A percentile compares a stretch with the other conserved stretches of the same genome.
These are phyloP conservation scores for Heteromyza rotundicornis DNA, from an alignment of 2,888 invertebrate species.

Conservation along the genomic window DNA sequence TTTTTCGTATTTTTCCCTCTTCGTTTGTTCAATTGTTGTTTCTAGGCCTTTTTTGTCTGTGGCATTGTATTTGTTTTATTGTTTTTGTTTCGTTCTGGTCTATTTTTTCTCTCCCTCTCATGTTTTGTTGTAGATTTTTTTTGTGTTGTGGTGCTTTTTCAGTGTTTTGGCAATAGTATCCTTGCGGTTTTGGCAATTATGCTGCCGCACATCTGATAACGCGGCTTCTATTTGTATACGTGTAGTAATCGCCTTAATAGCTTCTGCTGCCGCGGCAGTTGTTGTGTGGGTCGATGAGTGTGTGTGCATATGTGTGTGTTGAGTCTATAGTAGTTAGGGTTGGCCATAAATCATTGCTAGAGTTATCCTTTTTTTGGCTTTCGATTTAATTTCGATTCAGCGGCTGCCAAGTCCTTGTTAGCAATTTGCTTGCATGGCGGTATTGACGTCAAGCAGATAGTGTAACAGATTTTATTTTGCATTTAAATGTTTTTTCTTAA, in stretches of 20 bases:
- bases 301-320: no score
- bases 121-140: constrained; percentile 2
- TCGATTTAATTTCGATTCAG: background rate
- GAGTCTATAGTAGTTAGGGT: no score
- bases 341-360: constrained; percentile 1
- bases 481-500: no score
- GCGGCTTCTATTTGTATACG: background rate
- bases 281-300: background rate
- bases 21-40: background rate
- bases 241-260: background rate
- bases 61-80: background rate
- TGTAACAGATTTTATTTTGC: no score
- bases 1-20: background rate
- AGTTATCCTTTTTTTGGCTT: background rate
- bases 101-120: no score
- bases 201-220: constrained; percentile 3
- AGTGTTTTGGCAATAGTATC: background rate
- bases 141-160: background rate
- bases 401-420: background rate
- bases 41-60: background rate
- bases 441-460: no score
- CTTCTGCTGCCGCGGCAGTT: background rate
- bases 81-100: no score
- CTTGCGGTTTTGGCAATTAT: constrained; percentile 7
- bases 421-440: background rate